A percentile compares a stretch with the other conserved stretches of the same genome.
Conservation (phyloP, 2,113 vertebrate genomes). For the Chaetodon trifascialis region DNA sequence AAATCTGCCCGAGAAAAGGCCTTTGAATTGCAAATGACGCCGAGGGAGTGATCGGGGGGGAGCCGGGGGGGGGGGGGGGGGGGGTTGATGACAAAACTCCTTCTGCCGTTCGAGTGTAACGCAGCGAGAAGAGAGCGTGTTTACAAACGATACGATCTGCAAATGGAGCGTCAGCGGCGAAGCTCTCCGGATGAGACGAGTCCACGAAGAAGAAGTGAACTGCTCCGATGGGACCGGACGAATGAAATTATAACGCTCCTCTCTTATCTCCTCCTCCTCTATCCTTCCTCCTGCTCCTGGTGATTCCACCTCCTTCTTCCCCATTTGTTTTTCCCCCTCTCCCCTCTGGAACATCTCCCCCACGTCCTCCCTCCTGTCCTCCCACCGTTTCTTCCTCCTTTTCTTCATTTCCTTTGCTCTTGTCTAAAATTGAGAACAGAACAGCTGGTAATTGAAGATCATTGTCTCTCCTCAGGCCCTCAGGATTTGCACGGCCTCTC, state of each 20-base stretch:
- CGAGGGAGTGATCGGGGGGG: neutral
- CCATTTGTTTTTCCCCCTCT: conserved; percentile 4
- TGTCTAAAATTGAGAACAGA: conserved; percentile 85
- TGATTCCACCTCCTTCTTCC: conserved; percentile 12
- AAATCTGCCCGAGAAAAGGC: conserved; percentile 12
- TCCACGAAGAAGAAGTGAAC: conserved; percentile 15
- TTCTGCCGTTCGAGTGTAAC: conserved; percentile 46
- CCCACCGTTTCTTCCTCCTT: conserved; percentile 6
- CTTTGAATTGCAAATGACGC: conserved; percentile 65
- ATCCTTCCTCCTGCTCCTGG: conserved; percentile 2
- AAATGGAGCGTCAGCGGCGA: conserved; percentile 31
- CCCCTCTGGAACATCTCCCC: conserved; percentile 25
- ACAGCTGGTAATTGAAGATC: conserved; percentile 88
- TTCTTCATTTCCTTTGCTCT: conserved; percentile 62
- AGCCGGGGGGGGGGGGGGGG: neutral
- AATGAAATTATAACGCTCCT: conserved; percentile 39
- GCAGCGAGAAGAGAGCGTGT: conserved; percentile 45
- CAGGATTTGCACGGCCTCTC: conserved; percentile 78
- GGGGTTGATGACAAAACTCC: conserved; percentile 21
- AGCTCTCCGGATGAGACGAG: conserved; percentile 37
- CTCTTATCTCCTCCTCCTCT: neutral
- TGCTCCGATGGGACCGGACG: conserved; percentile 38
- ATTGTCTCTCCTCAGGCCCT: conserved; percentile 83
- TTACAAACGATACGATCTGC: conserved; percentile 67
- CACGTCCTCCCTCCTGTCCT: conserved; percentile 14